Conservation (phyloP, 2,797 vertebrate genomes). For the Pseudochirops cupreus region DNA sequence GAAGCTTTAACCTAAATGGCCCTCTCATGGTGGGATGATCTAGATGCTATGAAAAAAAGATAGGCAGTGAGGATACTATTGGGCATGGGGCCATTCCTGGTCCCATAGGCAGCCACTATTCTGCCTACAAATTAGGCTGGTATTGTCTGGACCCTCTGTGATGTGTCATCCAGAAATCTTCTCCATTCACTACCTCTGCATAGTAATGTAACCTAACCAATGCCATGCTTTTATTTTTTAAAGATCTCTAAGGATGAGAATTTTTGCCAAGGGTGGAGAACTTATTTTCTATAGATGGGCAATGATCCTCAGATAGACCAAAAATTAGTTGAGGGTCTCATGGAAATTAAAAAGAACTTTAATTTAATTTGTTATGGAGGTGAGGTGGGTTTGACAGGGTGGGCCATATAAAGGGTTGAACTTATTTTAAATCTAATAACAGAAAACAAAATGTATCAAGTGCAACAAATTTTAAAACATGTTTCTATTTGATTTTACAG, state of each 20-base stretch:
- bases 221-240: not conserved
- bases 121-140: not conserved
- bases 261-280: not conserved
- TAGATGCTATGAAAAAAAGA: not conserved
- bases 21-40: not conserved
- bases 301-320: not conserved
- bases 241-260: not conserved
- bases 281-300: not conserved
- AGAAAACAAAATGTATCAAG: not conserved
- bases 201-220: not conserved
- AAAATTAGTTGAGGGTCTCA: not conserved
- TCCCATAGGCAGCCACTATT: not conserved
- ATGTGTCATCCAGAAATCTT: not conserved
- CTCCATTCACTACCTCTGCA: not conserved
- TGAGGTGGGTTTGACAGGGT: not conserved
- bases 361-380: not conserved
- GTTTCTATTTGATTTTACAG: conserved; percentile 17
- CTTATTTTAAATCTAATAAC: not conserved
- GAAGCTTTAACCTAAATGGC: not conserved
- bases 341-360: not conserved
- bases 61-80: not conserved
- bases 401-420: conserved; percentile 1
- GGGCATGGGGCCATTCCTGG: not conserved
- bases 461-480: conserved; percentile 34
- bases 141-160: not conserved